Evolutionary conservation across 2,888 invertebrate genomes (phyloP), one percentile per base, ranked within the genome.

Genomic region (Drosophila melanosoma): DNA sequence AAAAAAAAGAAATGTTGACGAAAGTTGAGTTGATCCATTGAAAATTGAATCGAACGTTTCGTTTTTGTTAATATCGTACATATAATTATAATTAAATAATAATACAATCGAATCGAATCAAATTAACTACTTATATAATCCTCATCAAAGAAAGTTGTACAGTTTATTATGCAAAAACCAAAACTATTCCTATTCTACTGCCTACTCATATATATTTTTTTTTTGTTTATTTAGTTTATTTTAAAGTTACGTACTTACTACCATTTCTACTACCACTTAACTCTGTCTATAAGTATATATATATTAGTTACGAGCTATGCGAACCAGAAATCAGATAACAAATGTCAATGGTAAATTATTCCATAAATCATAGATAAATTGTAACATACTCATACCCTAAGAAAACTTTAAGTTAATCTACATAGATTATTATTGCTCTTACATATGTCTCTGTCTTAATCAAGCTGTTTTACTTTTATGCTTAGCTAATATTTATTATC

Each of bases 21-120:
- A 67, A 72, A 67, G 42, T 74, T 74, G 60, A 63, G 56, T 72
- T 61, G 56, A 74, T 20, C 51, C 60, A 73, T 70, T 74, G 63
- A 74, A 53, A 79, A 72, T 60, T 60, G 63, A 73, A 66, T 63
- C 62, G 38, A 79, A 74, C 69, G 81, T 81, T 81, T 76, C 79
- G 71, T 73, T 79, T 81, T 67, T 77, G 77, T 81, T 77, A 69
- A 76, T 69, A 74, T 77, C 75, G 61, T 79, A 79, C 61, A 70
- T 63, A 71, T 74, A 64, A 79, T 56, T 66, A 45, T 45, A 62
- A 67, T 32, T 15, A 15, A 54, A 67, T 59, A 74, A 77, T 45
- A 80, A 65, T 76, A 52, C 51, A 77, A 76, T 76, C 81, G 66
- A 76, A 66, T 64, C 59, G 49, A 79, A 69, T 64, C 54, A 64